Base-by-base conservation (phyloP, 2,797 vertebrate genomes). In the Caiman crocodilus region DNA sequence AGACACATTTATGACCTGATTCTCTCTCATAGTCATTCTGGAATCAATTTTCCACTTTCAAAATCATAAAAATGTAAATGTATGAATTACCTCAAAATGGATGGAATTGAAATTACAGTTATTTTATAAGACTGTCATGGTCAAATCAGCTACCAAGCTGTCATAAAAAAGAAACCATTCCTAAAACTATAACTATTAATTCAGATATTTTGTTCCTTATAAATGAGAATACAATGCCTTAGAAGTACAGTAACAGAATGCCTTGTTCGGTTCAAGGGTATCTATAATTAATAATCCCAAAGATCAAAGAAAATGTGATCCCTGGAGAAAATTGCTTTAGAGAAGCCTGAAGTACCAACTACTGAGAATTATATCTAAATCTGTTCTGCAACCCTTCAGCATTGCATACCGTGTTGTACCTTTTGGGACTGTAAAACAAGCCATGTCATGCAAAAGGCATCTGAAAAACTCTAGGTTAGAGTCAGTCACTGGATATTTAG, bases 201-300 rank as follows among this genome's bases (percentile, higher is more conserved):
- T 42, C 69, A 82, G 76, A 59, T 81, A 94, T 89, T 95, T 93
- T 87, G 28, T 90, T 93, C 84, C 77, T 95, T 86, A 89, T 83
- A 94, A 90, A 92, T 71, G 73, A 86, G 77, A 21, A 67, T 3
- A 17, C 16, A 5, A 50, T 71, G 13, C 79, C 75, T 73, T 83
- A 85, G 71, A 26, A 85, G 12, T 80, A 79, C 35, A 79, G 87
- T 75, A 90, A n/a, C n/a, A 86, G 42, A 76, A 30, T 81, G 84
- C 55, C 79, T 94, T 94, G 82, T 58, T 96, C 87, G 87, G 26
- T 93, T 88, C 76, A 85, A 87, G 84, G 21, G 60, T 87, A 89
- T 90, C 71, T 81, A 94, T 97, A 94, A 96, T 92, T 96, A 88
- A 93, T 94, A 92, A 94, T 58, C 35, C 13, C 0, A 87, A 55